Base-by-base conservation (phyloP, 1,140 invertebrate species). In the Aphis craccivora region DNA sequence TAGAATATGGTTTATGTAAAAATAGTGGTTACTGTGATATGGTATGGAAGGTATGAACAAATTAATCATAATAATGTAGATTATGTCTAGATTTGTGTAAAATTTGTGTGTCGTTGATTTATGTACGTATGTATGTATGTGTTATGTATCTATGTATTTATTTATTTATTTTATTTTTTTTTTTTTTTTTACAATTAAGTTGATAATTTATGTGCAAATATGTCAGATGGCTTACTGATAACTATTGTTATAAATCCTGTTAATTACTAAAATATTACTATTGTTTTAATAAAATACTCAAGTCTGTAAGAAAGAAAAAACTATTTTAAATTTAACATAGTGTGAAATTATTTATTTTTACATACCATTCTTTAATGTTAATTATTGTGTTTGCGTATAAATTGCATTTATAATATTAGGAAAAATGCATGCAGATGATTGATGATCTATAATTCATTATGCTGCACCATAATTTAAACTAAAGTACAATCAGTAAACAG, bases 11-110 rank as follows among this genome's bases (percentile, higher is more conserved):
- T 23, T 81, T 37, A 83, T 92, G 30, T 92, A 83, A 37, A 92
- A 92, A 51, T 81, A 92, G 6, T 92, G 90, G 90, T 23, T 83
- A 53, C 90, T 92, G 90, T 92, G 90, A 92, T 92, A 92, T 83
- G 30, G 90, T 83, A 53, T 92, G 45, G 51, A 81, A 92, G 67
- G 90, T 92, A 67, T 92, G 90, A 92, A 92, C 90, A 92, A 92
- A 92, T 90, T 67, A 55, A 43, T 67, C 53, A 67, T 90, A 43
- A 90, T 90, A 60, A 67, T 90, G 40, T 67, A 40, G 37, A 90
- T 67, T 90, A 53, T 60, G 89, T 55, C 9, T 89, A 90, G 40
- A 43, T 90, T 90, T 5, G 14, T 60, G 23, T 90, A 89, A 9
- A 89, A 37, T 89, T 51, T 89, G 35, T 89, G 48, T 89, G 35